These are phyloP conservation scores for Lineus longissimus DNA, from an alignment of 1,140 invertebrate species.

Conservation along the genomic window DNA sequence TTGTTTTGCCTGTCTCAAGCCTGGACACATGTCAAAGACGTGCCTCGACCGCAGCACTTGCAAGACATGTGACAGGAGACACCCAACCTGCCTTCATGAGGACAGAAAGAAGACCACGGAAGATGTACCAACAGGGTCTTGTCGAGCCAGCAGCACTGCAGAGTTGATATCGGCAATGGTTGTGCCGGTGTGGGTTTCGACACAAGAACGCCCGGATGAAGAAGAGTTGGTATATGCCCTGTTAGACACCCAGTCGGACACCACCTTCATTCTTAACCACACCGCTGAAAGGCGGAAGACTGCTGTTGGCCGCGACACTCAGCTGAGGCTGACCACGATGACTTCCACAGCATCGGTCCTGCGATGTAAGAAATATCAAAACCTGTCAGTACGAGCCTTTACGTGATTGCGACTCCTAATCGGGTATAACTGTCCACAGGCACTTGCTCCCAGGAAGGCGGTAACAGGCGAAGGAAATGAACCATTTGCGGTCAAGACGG, in stretches of 20 bases:
- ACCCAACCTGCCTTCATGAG: too few species aligned
- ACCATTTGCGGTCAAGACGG: neutral
- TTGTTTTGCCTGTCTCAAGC: too few species aligned
- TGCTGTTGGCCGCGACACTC: neutral
- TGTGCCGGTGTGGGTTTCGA: too few species aligned
- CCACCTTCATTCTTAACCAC: conserved; percentile 17
- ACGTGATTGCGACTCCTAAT: neutral
- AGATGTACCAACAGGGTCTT: too few species aligned
- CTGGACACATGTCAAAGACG: too few species aligned
- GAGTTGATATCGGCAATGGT: too few species aligned
- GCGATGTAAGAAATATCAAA: conserved; percentile 11
- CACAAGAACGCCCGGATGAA: conserved; percentile 5
- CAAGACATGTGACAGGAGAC: too few species aligned
- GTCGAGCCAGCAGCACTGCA: too few species aligned
- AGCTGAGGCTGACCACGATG: conserved; percentile 16
- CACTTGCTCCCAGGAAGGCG: neutral
- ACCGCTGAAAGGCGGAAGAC: conserved; percentile 4
- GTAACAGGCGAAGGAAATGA: neutral
- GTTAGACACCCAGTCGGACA: conserved; percentile 23
- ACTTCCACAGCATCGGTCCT: conserved; percentile 7
- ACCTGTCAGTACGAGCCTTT: conserved; percentile 3
- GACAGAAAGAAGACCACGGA: too few species aligned
- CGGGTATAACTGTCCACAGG: conserved; percentile 6
- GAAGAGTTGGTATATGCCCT: conserved; percentile 21
- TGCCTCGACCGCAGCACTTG: too few species aligned